A percentile compares a stretch with the other conserved stretches of the same genome.
Evolutionary conservation across 2,888 invertebrate genomes (phyloP).

Genomic region (Phrixothrix hirtus): DNA sequence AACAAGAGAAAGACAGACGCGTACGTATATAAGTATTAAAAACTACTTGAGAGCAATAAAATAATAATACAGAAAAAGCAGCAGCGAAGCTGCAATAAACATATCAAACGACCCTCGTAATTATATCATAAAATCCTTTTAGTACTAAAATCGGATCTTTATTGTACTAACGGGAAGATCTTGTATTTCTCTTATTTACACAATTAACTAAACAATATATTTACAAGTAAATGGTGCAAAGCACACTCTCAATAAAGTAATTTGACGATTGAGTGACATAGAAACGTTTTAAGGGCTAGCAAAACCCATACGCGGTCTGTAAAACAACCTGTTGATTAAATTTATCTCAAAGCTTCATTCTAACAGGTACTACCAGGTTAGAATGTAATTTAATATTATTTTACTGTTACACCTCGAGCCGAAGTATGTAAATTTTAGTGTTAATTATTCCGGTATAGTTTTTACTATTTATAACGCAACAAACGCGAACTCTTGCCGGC

Average conservation of each 20-base stretch:
- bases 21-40: too few species aligned
- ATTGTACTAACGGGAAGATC: too few species aligned
- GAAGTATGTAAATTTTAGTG: background rate
- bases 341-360: conserved; percentile 32
- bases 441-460: background rate
- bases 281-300: conserved; percentile 49
- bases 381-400: background rate
- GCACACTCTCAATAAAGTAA: conserved; percentile 49
- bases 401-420: background rate
- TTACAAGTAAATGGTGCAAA: conserved; percentile 26
- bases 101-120: too few species aligned
- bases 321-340: conserved; percentile 49
- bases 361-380: conserved; percentile 18
- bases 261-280: conserved; percentile 53
- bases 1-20: too few species aligned
- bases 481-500: background rate
- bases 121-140: too few species aligned
- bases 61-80: too few species aligned
- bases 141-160: too few species aligned
- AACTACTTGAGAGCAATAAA: too few species aligned
- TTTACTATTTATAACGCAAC: background rate
- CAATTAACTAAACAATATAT: conserved; percentile 13
- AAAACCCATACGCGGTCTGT: conserved; percentile 44
- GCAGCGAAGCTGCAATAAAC: too few species aligned
- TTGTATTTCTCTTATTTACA: too few species aligned